These are phyloP conservation scores for Irena cyanogastra DNA, from an alignment of 2,113 vertebrate genomes.

Conservation along the genomic window DNA sequence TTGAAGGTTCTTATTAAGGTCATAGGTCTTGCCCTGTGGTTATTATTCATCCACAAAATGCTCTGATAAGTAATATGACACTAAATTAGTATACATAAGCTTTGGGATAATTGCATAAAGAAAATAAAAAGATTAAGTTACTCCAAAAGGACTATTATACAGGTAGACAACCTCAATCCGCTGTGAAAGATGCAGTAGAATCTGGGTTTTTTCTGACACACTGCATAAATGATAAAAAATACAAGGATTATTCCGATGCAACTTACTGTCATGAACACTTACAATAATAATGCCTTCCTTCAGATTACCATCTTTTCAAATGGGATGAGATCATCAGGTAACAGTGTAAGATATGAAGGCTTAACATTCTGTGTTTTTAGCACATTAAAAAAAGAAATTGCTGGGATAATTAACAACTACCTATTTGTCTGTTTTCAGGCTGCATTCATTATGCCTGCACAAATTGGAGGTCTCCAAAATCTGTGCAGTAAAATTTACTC, in stretches of 20 bases:
- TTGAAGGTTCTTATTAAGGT: constrained; percentile 76
- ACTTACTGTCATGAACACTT: constrained; percentile 67
- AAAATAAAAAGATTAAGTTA: constrained; percentile 74
- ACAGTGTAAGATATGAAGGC: constrained; percentile 75
- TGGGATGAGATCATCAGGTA: constrained; percentile 81
- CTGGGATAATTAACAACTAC: constrained; percentile 85
- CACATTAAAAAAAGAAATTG: constrained; percentile 81
- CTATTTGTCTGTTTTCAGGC: constrained; percentile 83
- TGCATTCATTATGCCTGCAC: constrained; percentile 80
- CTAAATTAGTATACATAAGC: constrained; percentile 71
- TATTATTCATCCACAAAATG: constrained; percentile 76
- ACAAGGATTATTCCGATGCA: constrained; percentile 57
- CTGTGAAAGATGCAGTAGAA: constrained; percentile 55
- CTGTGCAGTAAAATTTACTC: constrained; percentile 84
- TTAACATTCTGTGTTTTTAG: constrained; percentile 76
- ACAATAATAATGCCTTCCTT: constrained; percentile 67
- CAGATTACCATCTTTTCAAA: constrained; percentile 73
- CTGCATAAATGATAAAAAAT: constrained; percentile 68
- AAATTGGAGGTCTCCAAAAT: constrained; percentile 84
- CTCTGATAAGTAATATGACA: constrained; percentile 82
- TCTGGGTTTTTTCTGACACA: constrained; percentile 61
- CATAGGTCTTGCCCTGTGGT: constrained; percentile 73
- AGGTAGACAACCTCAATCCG: constrained; percentile 55
- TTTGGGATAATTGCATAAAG: constrained; percentile 72
- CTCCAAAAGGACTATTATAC: constrained; percentile 57